Percentiles rank a stretch among this genome's conserved stretches.
Evolutionary conservation across 2,797 vertebrate genomes (phyloP).

Genomic region (Sphaeramia orbicularis): DNA sequence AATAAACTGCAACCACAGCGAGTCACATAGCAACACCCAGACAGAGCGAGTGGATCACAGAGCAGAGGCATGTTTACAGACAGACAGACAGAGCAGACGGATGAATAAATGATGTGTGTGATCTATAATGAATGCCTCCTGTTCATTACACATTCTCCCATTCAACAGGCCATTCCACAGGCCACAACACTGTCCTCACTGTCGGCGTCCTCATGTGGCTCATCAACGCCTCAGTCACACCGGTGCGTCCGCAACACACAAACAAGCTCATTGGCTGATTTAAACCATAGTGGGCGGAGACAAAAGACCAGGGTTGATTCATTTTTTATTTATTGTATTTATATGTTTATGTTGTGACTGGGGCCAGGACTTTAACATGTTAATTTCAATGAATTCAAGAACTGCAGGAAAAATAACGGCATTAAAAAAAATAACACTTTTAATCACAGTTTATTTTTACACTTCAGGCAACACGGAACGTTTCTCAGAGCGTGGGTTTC

Average conservation of each 20-base stretch:
- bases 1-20: slow-evolving; percentile 21
- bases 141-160: slow-evolving; percentile 84
- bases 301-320: neutral
- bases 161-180: slow-evolving; percentile 79
- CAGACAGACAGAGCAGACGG: slow-evolving; percentile 72
- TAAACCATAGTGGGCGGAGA: slow-evolving; percentile 5
- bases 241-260: neutral
- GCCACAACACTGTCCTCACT: slow-evolving; percentile 60
- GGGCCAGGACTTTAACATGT: too few species aligned
- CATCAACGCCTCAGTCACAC: slow-evolving; percentile 19
- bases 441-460: too few species aligned
- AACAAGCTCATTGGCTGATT: too few species aligned
- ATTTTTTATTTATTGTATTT: too few species aligned
- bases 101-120: slow-evolving; percentile 87
- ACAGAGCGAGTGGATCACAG: slow-evolving; percentile 66
- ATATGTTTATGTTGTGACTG: too few species aligned
- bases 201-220: slow-evolving; percentile 45
- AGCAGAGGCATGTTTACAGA: slow-evolving; percentile 80
- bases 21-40: slow-evolving; percentile 32
- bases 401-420: too few species aligned
- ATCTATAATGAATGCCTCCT: slow-evolving; percentile 86
- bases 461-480: too few species aligned
- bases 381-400: too few species aligned
- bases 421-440: too few species aligned
- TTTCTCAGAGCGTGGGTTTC: too few species aligned